These are phyloP conservation scores for Odontomachus brunneus DNA, from an alignment of 1,140 invertebrate genomes.

Conservation along the genomic window DNA sequence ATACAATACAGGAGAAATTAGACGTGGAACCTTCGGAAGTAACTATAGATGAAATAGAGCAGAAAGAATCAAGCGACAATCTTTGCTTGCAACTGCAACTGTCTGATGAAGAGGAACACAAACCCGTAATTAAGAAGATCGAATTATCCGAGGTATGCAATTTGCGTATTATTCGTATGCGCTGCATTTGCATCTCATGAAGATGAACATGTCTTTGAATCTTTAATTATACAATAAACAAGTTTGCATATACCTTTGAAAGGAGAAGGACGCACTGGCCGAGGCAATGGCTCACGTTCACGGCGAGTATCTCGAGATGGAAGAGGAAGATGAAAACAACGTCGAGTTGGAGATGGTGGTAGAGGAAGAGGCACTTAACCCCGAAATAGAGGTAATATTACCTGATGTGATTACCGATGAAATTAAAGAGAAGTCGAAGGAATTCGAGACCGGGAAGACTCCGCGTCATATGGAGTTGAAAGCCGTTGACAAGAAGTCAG, in stretches of 20 bases:
- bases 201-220: background rate
- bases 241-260: background rate
- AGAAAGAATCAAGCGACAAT: slow-evolving; percentile 71
- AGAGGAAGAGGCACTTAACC: slow-evolving; percentile 70
- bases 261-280: slow-evolving; percentile 76
- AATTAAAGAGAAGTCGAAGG: slow-evolving; percentile 56
- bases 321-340: slow-evolving; percentile 64
- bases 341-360: slow-evolving; percentile 79
- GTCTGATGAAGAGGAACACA: slow-evolving; percentile 70
- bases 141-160: slow-evolving; percentile 63
- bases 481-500: slow-evolving; percentile 39
- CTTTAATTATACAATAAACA: background rate
- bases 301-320: slow-evolving; percentile 76
- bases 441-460: slow-evolving; percentile 32
- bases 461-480: background rate
- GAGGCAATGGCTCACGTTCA: slow-evolving; percentile 81
- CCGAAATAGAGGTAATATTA: slow-evolving; percentile 40
- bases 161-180: background rate
- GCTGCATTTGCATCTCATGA: background rate
- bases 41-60: slow-evolving; percentile 66
- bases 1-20: slow-evolving; percentile 55
- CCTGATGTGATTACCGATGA: slow-evolving; percentile 51
- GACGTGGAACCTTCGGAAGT: slow-evolving; percentile 74
- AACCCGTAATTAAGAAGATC: slow-evolving; percentile 66
- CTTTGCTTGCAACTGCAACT: slow-evolving; percentile 42